A percentile compares a stretch with the other conserved stretches of the same genome.
These are phyloP conservation scores for Prunella strophiata DNA, from an alignment of 2,797 vertebrate species.

Conservation along the genomic window DNA sequence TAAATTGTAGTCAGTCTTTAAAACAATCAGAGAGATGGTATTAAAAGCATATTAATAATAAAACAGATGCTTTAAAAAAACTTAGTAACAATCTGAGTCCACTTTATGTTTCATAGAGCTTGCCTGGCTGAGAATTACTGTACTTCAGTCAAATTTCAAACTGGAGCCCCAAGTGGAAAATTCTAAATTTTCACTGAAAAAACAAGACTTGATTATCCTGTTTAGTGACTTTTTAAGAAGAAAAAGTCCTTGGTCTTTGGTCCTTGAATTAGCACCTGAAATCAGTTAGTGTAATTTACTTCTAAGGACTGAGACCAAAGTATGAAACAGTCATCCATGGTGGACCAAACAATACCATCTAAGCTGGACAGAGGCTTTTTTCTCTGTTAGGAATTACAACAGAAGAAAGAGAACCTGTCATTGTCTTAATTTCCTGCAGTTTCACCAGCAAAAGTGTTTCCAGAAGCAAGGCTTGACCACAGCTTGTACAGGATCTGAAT, in stretches of 20 bases:
- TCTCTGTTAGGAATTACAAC: neutral
- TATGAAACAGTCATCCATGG: neutral
- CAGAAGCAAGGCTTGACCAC: neutral
- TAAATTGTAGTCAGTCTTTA: conserved; percentile 34
- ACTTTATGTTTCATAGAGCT: neutral
- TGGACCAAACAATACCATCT: neutral
- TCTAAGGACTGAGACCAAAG: neutral
- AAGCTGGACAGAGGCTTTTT: neutral
- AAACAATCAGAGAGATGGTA: conserved; percentile 39
- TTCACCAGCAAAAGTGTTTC: neutral
- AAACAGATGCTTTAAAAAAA: conserved; percentile 42
- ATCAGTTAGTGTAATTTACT: neutral
- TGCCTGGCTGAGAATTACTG: neutral
- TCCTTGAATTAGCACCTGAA: neutral
- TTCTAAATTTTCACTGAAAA: neutral
- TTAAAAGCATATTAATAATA: conserved; percentile 64
- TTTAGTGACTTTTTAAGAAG: neutral
- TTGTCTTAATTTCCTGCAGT: neutral
- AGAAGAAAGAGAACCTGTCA: neutral
- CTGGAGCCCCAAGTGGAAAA: neutral
- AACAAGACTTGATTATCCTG: neutral
- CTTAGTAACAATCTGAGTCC: neutral
- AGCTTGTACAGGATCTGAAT: neutral
- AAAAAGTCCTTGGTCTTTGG: neutral
- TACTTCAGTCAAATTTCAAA: neutral